Base-by-base conservation (phyloP, 2,113 vertebrate genomes). In the Chloropsis hardwickii region DNA sequence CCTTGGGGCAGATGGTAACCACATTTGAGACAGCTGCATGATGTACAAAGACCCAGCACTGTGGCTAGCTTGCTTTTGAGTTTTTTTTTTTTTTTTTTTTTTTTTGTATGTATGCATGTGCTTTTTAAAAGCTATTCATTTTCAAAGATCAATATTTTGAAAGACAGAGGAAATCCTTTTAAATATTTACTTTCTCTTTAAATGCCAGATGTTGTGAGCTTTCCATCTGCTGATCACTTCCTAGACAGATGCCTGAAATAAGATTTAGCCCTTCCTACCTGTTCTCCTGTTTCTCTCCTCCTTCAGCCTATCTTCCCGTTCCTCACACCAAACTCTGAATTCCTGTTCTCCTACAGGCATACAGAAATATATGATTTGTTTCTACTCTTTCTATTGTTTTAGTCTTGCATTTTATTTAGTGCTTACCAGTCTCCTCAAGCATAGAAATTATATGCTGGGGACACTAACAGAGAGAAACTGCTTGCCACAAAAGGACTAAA, bases 181-280 rank as follows among this genome's bases (percentile, higher is more conserved):
- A 97, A 97, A 96, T 94, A 97, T 86, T 86, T 71, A 91, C 89
- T 94, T 86, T 86, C 77, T 97, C 56, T 92, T 96, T 94, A 89
- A 96, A 94, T 90, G 62, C 92, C 92, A 97, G 94, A 90, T 94
- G 84, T 65, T 91, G 74, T 88, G 79, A 96, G 60, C 31, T 84
- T 94, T 94, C 85, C 86, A 56, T 95, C 87, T 96, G 80, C 86
- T 64, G 57, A 95, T 91, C 67, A 28, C 44, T 90, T 95, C 91
- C 79, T 70, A 69, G 58, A 86, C 65, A 94, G 61, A 93, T 87
- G 86, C 51, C 71, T 88, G 66, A 72, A 96, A 81, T n/a, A 95
- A 82, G 90, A 88, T 74, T 65, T 47, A 81, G 62, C 21, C 50
- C 9, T 80, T 88, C 20, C 40, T 71, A 29, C 12, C 12, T 35